Percentiles rank a stretch among this genome's conserved stretches.
Conservation (phyloP, 2,888 invertebrate species). For the Xanthorhoe spadicearia region DNA sequence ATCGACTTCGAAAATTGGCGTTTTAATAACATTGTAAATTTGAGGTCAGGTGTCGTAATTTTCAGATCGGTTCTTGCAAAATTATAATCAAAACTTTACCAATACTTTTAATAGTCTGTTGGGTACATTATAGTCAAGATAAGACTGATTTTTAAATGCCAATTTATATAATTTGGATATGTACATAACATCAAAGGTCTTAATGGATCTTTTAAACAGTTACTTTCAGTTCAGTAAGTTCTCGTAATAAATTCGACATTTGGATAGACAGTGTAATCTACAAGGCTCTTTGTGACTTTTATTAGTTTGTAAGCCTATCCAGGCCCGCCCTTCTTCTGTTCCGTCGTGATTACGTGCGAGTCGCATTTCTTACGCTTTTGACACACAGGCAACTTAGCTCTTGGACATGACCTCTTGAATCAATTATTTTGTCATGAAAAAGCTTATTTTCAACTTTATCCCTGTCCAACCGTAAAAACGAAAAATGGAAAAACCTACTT, state of each 20-base stretch:
- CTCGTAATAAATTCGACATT: slow-evolving; percentile 27
- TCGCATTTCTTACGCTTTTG: slow-evolving; percentile 32
- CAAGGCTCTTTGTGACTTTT: slow-evolving; percentile 35
- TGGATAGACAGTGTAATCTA: slow-evolving; percentile 21
- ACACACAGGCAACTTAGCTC: slow-evolving; percentile 9
- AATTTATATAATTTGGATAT: not conserved
- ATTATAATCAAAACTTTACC: not conserved
- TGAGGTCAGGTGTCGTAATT: slow-evolving; percentile 27
- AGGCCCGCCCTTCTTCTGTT: slow-evolving; percentile 44
- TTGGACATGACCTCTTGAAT: slow-evolving; percentile 13
- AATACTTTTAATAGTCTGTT: slow-evolving; percentile 1
- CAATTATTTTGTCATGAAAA: not conserved
- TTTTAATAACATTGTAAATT: slow-evolving; percentile 47
- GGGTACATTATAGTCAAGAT: not conserved
- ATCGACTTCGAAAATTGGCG: slow-evolving; percentile 53
- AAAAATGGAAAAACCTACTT: too few species aligned
- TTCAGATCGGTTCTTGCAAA: slow-evolving; percentile 20
- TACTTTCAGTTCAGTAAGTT: slow-evolving; percentile 1
- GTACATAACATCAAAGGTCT: not conserved
- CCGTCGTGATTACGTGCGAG: slow-evolving; percentile 37
- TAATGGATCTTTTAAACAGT: not conserved
- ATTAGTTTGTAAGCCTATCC: slow-evolving; percentile 39
- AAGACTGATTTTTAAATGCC: slow-evolving; percentile 4
- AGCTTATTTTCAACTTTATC: not conserved
- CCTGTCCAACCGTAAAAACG: too few species aligned